phyloP scores from a whole-genome alignment of 2,797 vertebrate species.

The Diplodus puntazzo region DNA sequence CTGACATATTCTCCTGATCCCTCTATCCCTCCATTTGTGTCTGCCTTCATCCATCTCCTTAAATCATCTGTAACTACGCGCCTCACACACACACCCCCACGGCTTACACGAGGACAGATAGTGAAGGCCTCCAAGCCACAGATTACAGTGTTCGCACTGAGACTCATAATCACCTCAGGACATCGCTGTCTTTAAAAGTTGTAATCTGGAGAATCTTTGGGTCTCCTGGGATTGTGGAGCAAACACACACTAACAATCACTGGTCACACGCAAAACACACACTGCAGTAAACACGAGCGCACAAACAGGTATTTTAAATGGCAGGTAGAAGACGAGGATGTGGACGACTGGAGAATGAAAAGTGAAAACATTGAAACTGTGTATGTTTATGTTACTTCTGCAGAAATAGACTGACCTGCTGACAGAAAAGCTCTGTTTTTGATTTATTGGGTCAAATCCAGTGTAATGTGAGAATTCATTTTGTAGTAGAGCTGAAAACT shows the following conservation, averaged over 20 bases:
- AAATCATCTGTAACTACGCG: conserved; percentile 61
- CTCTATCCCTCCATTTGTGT: conserved; percentile 18
- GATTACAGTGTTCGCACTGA: conserved; percentile 62
- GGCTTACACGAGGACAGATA: conserved; percentile 52
- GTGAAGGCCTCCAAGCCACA: conserved; percentile 53
- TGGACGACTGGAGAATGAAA: conserved; percentile 12
- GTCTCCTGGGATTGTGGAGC: conserved; percentile 5
- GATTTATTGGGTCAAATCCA: background rate
- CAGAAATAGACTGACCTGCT: conserved; percentile 1
- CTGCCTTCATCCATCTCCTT: conserved; percentile 53
- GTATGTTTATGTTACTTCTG: background rate
- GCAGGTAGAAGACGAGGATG: conserved; percentile 9
- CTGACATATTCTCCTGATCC: conserved; percentile 26
- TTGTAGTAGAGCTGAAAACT: background rate
- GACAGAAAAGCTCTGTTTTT: background rate
- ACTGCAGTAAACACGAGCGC: conserved; percentile 30
- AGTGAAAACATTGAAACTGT: conserved; percentile 12
- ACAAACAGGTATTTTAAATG: conserved; percentile 21
- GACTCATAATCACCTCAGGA: conserved; percentile 56
- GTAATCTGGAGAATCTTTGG: conserved; percentile 52
- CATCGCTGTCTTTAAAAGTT: conserved; percentile 49
- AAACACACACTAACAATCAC: conserved; percentile 57
- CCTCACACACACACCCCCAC: conserved; percentile 38
- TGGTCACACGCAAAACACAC: conserved; percentile 57
- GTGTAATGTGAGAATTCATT: background rate